Conservation (phyloP, 2,113 vertebrate species). For the Suncus etruscus region DNA sequence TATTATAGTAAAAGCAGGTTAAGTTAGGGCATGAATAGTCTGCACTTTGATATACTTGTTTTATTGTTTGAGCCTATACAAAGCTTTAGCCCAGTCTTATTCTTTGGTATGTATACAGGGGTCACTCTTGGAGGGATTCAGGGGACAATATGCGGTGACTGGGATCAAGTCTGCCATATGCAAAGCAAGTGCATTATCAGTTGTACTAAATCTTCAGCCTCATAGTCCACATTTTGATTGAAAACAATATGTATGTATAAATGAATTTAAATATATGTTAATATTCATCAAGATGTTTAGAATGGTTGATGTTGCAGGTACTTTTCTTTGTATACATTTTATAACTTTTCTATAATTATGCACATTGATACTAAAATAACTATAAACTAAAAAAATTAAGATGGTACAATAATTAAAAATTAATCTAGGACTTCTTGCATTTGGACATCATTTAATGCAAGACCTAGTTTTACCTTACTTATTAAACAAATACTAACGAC, state of each 20-base stretch:
- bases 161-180: too few relatives aligned
- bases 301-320: not conserved
- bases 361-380: not conserved
- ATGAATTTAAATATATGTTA: slow-evolving; percentile 27
- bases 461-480: slow-evolving; percentile 36
- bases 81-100: too few relatives aligned
- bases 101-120: too few relatives aligned
- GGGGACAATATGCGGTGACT: too few relatives aligned
- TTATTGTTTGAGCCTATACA: too few relatives aligned
- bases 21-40: not conserved
- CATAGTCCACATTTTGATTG: not conserved
- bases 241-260: slow-evolving; percentile 32
- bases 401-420: slow-evolving; percentile 47
- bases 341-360: slow-evolving; percentile 17
- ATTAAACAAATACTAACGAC: not conserved
- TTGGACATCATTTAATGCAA: not conserved
- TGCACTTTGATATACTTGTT: too few relatives aligned
- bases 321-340: slow-evolving; percentile 41
- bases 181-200: too few relatives aligned
- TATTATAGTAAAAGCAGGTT: not conserved
- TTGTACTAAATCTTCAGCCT: too few relatives aligned
- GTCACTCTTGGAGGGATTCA: too few relatives aligned
- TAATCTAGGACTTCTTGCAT: not conserved
- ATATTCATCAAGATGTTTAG: not conserved
- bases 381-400: slow-evolving; percentile 30